Evolutionary conservation across 2,888 invertebrate genomes (phyloP), one percentile per base, ranked within the genome.

Genomic region (Hemaris fuciformis): DNA sequence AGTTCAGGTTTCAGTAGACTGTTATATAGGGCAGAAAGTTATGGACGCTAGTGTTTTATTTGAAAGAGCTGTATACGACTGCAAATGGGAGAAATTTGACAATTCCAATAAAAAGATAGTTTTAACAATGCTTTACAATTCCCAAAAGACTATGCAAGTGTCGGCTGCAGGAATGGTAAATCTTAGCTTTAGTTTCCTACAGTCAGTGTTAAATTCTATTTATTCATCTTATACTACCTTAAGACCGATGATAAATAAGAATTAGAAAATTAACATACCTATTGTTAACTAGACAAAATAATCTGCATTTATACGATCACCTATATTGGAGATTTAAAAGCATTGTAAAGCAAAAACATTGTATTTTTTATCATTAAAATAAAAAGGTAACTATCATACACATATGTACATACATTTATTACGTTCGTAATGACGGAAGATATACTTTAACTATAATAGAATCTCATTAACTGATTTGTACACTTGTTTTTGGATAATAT

Each of bases 21-120:
- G 88, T 64, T 73, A 77, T 0, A 75, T 74, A 1, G 89, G 89
- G 0, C 88, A 88, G 64, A 74, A 76, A 3, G 64, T 89, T 0
- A 79, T 83, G 58, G 84, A 88, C 15, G 84, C 88, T 0, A 79
- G 78, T 60, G 13, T 66, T 0, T 53, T 61, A 0, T 87, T 89
- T 23, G 82, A 84, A 59, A 62, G 64, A 0, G 80, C 88, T 0
- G 78, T 88, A 0, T 88, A 88, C 45, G 70, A 72, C 42, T 85
- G 84, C 42, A 76, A 83, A 38, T 89, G 88, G 88, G 88, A 89
- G 67, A 80, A 83, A 15, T 87, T 87, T 22, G 76, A 84, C 58
- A 73, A 64, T 1, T 20, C 62, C 0, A 88, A 87, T 60, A 84
- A 74, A 80, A 84, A 77, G 62, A 78, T 78, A n/a, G 77, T 87